These are phyloP conservation scores for Sebastes aleutianus DNA, from an alignment of 2,797 vertebrate genomes.

Conservation along the genomic window DNA sequence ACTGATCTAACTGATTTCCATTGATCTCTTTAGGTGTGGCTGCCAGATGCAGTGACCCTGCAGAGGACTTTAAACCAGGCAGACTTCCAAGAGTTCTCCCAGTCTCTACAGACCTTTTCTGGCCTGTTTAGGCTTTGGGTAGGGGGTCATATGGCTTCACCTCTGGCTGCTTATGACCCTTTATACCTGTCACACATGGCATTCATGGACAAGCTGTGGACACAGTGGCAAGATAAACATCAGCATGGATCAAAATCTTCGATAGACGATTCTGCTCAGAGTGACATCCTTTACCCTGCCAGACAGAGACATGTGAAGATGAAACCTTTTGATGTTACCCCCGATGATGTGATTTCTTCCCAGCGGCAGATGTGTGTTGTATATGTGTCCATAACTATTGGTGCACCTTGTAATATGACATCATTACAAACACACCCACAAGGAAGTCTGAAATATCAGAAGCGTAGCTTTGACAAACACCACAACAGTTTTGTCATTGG, in stretches of 20 bases:
- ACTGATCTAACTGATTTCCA: constrained; percentile 5
- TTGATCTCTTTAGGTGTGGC: constrained; percentile 39
- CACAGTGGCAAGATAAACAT: constrained; percentile 63
- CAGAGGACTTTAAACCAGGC: constrained; percentile 55
- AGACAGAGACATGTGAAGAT: constrained; percentile 38
- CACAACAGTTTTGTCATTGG: neutral
- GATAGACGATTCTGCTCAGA: neutral
- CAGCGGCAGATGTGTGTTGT: constrained; percentile 53
- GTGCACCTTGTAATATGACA: constrained; percentile 64
- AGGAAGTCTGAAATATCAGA: neutral
- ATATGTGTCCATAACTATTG: constrained; percentile 67
- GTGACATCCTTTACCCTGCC: constrained; percentile 11
- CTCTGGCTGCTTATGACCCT: constrained; percentile 66
- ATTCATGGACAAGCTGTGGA: constrained; percentile 67
- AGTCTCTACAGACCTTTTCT: constrained; percentile 52
- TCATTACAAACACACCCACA: neutral
- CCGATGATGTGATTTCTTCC: constrained; percentile 42
- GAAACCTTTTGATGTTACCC: constrained; percentile 60
- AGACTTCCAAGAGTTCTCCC: constrained; percentile 55
- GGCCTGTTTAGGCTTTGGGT: constrained; percentile 67
- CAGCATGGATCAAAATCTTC: constrained; percentile 5
- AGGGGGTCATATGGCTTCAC: constrained; percentile 67
- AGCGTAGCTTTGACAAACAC: neutral
- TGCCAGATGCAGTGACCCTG: constrained; percentile 64
- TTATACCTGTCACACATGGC: constrained; percentile 68